Base-by-base conservation (phyloP, 2,888 invertebrate species). In the Byasa hedistus region DNA sequence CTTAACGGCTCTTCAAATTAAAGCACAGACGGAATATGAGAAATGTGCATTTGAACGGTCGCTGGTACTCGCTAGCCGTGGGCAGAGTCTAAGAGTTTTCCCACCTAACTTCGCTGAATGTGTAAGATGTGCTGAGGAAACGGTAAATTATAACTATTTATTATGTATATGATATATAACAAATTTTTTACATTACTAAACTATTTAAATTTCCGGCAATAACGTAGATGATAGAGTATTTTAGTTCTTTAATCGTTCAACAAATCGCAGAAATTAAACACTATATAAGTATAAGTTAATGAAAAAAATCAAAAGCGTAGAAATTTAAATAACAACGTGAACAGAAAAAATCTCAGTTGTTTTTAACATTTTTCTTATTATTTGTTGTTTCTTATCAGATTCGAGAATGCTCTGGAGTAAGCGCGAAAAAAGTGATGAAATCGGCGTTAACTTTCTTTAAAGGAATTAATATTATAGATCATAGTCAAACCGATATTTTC, bases 21-120 rank as follows among this genome's bases (percentile, higher is more conserved):
- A 79, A 65, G 87, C 89, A 12, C 84, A 86, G 68, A 90, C 87
- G 0, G 86, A 89, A 74, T 91, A 91, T 70, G 88, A 90, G 72
- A 88, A 87, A 74, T 84, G 89, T 67, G 82, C 80, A 4, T 91
- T 91, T 69, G 91, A 90, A 69, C 81, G 83, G 19, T 81, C 90
- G 23, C 75, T 89, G 32, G 79, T 89, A 17, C 74, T 90, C 32
- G 82, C 90, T 0, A 82, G 84, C 65, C 75, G 84, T 17, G 90
- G 90, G 4, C 79, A 80, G 65, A 74, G 77, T 22, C 64, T 79
- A 36, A 79, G 89, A 56, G 76, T 77, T 3, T 76, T 79, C 32
- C 89, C 90, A 12, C 85, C 87, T 0, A 76, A 85, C 72, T 89
- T 90, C 65, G 88, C 85, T 2, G 87, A 90, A 68, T 87, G 87